These are phyloP conservation scores for Nanorana parkeri DNA, from an alignment of 2,113 vertebrate species.

Conservation along the genomic window DNA sequence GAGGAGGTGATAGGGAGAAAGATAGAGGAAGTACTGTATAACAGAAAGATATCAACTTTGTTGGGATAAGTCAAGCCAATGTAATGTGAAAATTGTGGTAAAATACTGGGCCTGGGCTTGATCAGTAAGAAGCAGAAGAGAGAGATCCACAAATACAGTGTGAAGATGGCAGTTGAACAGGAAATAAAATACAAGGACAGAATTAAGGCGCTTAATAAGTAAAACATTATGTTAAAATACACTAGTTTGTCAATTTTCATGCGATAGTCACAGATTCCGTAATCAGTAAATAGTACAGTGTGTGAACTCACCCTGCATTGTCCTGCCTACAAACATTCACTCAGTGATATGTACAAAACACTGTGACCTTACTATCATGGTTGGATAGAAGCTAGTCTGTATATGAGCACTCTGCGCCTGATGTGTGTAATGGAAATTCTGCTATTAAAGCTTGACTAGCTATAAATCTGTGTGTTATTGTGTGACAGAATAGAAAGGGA, in stretches of 20 bases:
- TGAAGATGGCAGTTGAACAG: neutral
- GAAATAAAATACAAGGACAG: slow-evolving; percentile 1
- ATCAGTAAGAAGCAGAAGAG: neutral
- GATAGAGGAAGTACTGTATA: neutral
- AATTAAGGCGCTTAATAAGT: neutral
- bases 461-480: neutral
- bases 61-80: neutral
- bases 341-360: too few relatives aligned
- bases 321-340: neutral
- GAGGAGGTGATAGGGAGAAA: neutral
- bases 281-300: neutral
- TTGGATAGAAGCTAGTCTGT: too few relatives aligned
- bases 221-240: neutral
- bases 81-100: neutral
- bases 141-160: neutral
- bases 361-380: too few relatives aligned
- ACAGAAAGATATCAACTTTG: neutral
- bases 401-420: too few relatives aligned
- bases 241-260: neutral
- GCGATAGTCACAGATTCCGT: slow-evolving; percentile 11
- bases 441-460: neutral
- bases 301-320: neutral
- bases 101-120: neutral
- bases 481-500: neutral
- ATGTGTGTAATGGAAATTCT: neutral